Evolutionary conservation across 1,140 invertebrate species (phyloP), one percentile per base, ranked within the genome.

Genomic region (Drosophila kurseongensis): DNA sequence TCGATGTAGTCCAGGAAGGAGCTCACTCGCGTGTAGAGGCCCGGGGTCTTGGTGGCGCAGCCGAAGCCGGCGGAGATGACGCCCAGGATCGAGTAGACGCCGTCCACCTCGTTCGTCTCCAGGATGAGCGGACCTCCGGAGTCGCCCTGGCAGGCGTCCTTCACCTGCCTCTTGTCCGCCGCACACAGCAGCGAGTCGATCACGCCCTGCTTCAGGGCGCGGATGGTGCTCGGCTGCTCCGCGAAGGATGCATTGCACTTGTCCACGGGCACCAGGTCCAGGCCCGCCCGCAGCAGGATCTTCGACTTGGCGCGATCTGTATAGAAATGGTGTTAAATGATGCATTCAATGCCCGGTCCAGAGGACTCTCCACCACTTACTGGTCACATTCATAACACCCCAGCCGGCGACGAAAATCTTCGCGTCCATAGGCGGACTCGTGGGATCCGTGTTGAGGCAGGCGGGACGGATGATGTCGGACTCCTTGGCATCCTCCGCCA

Each of bases 141-240:
- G 14, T 72, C 68, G 44, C 68, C 68, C 66, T 71, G 52, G 66
- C 68, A 72, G 52, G 68, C 66, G 5, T 72, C 68, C 66, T 48
- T 50, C 52, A 5, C 4, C 52, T 29, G 95, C 18, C 36, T 50
- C 4, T 9, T 50, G n/a, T 94, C 94, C 4, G 93, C 94, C 0
- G 94, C 94, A 59, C 95, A 95, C 7, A 95, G 54, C 69, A 94
- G 94, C 18, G 78, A 63, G 0, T 55, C 41, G 5, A 73, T 75
- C 6, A 92, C 59, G 23, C 86, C 91, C 1, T 63, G 10, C 9
- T 57, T 47, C n/a, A 89, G 55, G 18, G 52, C 44, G 6, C 74
- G 55, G 0, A 32, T 42, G 38, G 59, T 41, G 5, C 8, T 60
- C 13, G 67, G 56, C 40, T 74, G 76, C 29, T 65, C 60, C 9